Conservation (phyloP, 2,797 vertebrate species). For the Chaetophractus vellerosus region DNA sequence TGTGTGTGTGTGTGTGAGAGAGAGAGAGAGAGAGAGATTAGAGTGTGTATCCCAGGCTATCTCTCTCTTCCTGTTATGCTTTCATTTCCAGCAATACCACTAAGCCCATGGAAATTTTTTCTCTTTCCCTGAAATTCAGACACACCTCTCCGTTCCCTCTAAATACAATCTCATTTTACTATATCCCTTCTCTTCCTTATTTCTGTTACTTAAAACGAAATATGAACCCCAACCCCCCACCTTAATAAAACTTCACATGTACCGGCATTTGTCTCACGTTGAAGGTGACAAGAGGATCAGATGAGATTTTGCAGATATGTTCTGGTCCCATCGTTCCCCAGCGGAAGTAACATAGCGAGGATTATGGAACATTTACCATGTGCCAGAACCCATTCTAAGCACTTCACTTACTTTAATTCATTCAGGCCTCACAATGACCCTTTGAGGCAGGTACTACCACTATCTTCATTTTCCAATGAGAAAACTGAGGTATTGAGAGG, state of each 20-base stretch:
- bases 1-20: too few species aligned
- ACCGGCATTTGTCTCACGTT: background rate
- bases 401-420: background rate
- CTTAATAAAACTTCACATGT: background rate
- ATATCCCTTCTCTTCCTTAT: background rate
- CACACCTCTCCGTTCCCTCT: background rate
- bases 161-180: background rate
- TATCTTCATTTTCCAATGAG: background rate
- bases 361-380: background rate
- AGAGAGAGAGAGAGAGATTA: too few species aligned
- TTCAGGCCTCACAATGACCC: background rate
- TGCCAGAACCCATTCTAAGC: background rate
- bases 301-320: background rate
- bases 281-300: background rate
- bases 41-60: background rate
- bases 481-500: background rate
- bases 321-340: background rate
- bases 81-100: background rate
- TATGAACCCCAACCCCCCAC: background rate
- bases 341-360: background rate
- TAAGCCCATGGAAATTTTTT: background rate
- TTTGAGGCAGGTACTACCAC: background rate
- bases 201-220: slow-evolving; percentile 1
- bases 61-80: background rate
- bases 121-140: background rate